These are phyloP conservation scores for Charadrius vociferus DNA, from an alignment of 2,113 vertebrate genomes.

Conservation along the genomic window DNA sequence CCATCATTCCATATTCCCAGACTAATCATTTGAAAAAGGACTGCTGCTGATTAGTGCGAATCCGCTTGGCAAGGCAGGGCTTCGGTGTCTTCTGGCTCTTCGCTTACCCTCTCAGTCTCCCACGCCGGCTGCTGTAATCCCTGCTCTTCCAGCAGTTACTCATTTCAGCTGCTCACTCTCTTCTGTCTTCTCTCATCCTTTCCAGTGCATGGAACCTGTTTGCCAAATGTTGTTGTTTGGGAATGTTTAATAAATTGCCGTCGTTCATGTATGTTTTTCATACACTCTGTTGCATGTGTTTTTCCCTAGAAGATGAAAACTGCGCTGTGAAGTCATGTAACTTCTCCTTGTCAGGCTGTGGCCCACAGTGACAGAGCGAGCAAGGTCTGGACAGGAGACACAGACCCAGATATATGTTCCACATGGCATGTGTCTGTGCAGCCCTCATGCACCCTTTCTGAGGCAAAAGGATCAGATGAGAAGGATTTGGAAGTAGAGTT, in stretches of 20 bases:
- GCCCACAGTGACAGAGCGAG: not conserved
- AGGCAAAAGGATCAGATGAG: not conserved
- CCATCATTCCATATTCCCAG: not conserved
- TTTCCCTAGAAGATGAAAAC: not conserved
- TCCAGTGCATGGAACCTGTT: not conserved
- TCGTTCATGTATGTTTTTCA: not conserved
- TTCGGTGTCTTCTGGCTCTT: not conserved
- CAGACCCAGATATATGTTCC: not conserved
- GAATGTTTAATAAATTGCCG: not conserved
- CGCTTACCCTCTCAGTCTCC: accelerated
- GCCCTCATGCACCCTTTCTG: accelerated
- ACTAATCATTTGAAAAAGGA: not conserved
- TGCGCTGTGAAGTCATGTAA: not conserved
- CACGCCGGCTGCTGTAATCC: accelerated
- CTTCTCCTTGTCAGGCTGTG: not conserved
- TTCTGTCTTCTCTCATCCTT: not conserved
- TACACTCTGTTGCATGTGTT: not conserved
- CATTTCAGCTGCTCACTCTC: not conserved
- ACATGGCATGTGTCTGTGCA: accelerated
- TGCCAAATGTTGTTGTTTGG: not conserved
- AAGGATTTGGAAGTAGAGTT: not conserved
- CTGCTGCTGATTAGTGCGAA: not conserved
- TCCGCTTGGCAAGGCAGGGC: not conserved
- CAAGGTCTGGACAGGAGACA: not conserved
- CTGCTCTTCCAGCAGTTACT: not conserved